These are phyloP conservation scores for Ischnus inquisitorius DNA, from an alignment of 2,888 invertebrate species.

Conservation along the genomic window DNA sequence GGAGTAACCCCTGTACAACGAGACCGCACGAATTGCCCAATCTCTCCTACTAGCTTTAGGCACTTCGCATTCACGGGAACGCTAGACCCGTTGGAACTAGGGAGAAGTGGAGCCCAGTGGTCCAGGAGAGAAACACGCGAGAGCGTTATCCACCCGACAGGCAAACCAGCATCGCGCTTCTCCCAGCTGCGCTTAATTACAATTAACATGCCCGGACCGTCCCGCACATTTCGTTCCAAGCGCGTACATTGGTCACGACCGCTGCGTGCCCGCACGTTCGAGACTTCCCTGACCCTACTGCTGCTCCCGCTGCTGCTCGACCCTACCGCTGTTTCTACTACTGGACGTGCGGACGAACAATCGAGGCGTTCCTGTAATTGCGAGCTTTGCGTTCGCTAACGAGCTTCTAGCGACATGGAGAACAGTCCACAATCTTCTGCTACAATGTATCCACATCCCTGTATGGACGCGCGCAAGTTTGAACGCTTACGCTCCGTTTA, in stretches of 20 bases:
- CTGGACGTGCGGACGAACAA: conserved; percentile 49
- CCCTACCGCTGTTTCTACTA: conserved; percentile 25
- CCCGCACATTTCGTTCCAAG: conserved; percentile 64
- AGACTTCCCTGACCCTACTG: conserved; percentile 42
- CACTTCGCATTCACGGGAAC: conserved; percentile 59
- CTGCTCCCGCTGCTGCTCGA: conserved; percentile 15
- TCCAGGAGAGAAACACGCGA: conserved; percentile 43
- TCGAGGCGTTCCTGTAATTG: conserved; percentile 48
- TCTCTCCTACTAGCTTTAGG: conserved; percentile 55
- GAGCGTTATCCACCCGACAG: conserved; percentile 40
- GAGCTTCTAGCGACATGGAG: conserved; percentile 31
- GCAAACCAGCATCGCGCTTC: conserved; percentile 58
- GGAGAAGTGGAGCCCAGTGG: conserved; percentile 7
- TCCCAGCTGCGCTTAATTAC: conserved; percentile 64
- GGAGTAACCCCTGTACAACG: conserved; percentile 26
- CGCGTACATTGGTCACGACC: conserved; percentile 59
- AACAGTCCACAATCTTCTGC: conserved; percentile 14
- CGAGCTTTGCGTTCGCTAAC: conserved; percentile 52
- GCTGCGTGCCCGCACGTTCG: conserved; percentile 52
- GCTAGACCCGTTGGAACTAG: conserved; percentile 27
- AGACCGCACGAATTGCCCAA: conserved; percentile 58
- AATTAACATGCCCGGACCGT: conserved; percentile 68
- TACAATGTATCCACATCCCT: conserved; percentile 16
- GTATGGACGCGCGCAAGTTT: conserved; percentile 42
- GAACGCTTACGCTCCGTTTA: background rate